Base-by-base conservation (phyloP, 2,888 invertebrate genomes). In the Clanis bilineata region DNA sequence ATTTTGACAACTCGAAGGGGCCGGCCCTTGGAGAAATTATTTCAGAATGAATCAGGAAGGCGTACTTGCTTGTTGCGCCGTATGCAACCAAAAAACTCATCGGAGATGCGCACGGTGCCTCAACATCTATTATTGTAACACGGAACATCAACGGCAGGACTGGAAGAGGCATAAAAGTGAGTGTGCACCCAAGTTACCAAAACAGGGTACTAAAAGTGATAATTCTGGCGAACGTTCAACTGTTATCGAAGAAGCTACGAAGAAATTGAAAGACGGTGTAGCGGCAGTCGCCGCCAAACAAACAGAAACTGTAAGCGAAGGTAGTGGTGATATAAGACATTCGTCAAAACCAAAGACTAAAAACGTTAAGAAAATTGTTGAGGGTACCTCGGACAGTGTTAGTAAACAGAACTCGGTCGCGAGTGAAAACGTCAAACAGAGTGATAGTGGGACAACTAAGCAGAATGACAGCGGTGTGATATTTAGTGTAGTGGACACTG, bases 91-190 rank as follows among this genome's bases (percentile, higher is more conserved):
- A 70, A 93, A 93, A 74, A 94, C 94, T 71, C 86, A 96, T 72
- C 88, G 95, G 65, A 94, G 96, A 72, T 97, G 97, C 86, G 94
- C 94, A 69, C 94, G 95, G 71, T 97, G 97, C 83, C 95, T 95
- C 78, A 86, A 85, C 63, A 93, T 94, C 57, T 95, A 94, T 84
- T 97, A 97, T 85, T 97, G 97, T 86, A 95, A 95, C 63, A 95
- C 94, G 70, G 95, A 95, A 65, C 97, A 97, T 82, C 97, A 97
- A 85, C 94, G 94, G 66, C 90, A 94, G 73, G 96, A 97, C 80
- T 97, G 97, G 97, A 95, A 94, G 77, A 93, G 90, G 68, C 97
- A 97, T 79, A 96, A 95, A 89, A 86, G 85, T 69, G 90, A 93
- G 71, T 95, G 95, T 80, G 83, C 85, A 57, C 83, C 85, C 41